Percentiles rank a stretch among this genome's conserved stretches.
Conservation (phyloP, 2,888 invertebrate genomes). For the Rhimphoctona megacephalus region DNA sequence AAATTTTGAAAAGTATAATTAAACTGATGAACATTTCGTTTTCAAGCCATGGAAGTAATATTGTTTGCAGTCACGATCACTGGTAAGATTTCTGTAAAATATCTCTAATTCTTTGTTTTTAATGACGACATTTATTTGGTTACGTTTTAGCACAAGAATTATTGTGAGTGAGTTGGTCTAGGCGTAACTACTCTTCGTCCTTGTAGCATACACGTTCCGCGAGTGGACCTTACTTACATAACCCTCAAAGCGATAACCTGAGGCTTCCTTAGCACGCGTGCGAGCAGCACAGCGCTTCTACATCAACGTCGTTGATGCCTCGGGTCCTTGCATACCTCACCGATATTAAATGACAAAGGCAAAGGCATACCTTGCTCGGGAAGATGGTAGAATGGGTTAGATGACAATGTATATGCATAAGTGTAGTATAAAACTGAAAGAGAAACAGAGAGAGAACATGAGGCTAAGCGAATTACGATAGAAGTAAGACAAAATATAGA, state of each 20-base stretch:
- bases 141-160: not conserved
- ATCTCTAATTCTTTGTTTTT: not conserved
- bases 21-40: too few species aligned
- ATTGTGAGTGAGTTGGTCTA: not conserved
- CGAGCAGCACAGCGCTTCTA: constrained; percentile 70
- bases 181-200: not conserved
- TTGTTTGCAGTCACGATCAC: too few species aligned
- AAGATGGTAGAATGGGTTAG: constrained; percentile 56
- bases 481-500: constrained; percentile 56
- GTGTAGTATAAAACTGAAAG: constrained; percentile 31
- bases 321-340: constrained; percentile 81
- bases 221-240: constrained; percentile 70
- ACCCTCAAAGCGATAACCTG: constrained; percentile 84
- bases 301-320: constrained; percentile 54
- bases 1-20: not conserved
- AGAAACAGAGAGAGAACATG: constrained; percentile 19
- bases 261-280: constrained; percentile 81
- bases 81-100: too few species aligned
- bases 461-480: constrained; percentile 58
- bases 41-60: too few species aligned
- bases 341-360: constrained; percentile 85
- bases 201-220: not conserved
- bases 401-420: constrained; percentile 45
- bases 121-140: not conserved
- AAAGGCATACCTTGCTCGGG: constrained; percentile 83